Evolutionary conservation across 1,140 invertebrate genomes (phyloP).

Genomic region (Aradophagus sp.): DNA sequence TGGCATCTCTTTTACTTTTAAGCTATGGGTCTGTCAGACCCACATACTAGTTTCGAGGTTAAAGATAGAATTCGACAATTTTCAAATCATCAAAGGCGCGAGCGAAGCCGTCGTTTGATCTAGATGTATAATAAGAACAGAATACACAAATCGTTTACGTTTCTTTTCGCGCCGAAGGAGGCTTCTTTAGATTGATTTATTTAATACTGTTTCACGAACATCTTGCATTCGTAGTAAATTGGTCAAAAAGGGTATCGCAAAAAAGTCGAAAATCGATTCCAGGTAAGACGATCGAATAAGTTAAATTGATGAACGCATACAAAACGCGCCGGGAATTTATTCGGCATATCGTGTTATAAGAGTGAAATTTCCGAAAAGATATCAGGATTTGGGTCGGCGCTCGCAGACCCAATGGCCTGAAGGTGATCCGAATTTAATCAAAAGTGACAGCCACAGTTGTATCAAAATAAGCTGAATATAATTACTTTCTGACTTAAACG

Average conservation of each 20-base stretch:
- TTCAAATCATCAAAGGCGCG: no score
- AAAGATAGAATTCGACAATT: no score
- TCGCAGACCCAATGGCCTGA: constrained; percentile 29
- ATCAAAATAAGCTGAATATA: constrained; percentile 48
- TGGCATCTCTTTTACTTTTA: no score
- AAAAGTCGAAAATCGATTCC: constrained; percentile 49
- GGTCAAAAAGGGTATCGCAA: constrained; percentile 16
- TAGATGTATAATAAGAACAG: no score
- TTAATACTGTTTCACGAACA: constrained; percentile 27
- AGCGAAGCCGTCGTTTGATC: no score
- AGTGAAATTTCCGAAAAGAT: constrained; percentile 39
- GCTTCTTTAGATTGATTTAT: constrained; percentile 35
- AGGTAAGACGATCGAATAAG: constrained; percentile 45
- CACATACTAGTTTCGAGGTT: no score
- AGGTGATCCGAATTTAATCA: constrained; percentile 52
- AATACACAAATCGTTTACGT: no score
- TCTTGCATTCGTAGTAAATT: constrained; percentile 31
- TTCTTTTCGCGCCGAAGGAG: no score
- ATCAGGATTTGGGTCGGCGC: constrained; percentile 26
- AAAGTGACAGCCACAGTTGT: constrained; percentile 55
- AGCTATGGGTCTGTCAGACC: no score
- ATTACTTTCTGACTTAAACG: constrained; percentile 49
- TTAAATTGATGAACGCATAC: constrained; percentile 38
- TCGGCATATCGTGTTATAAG: constrained; percentile 40
- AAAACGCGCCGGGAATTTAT: constrained; percentile 21